These are phyloP conservation scores for Chaetogeoica ovagalla DNA, from an alignment of 2,888 invertebrate genomes.

Conservation along the genomic window DNA sequence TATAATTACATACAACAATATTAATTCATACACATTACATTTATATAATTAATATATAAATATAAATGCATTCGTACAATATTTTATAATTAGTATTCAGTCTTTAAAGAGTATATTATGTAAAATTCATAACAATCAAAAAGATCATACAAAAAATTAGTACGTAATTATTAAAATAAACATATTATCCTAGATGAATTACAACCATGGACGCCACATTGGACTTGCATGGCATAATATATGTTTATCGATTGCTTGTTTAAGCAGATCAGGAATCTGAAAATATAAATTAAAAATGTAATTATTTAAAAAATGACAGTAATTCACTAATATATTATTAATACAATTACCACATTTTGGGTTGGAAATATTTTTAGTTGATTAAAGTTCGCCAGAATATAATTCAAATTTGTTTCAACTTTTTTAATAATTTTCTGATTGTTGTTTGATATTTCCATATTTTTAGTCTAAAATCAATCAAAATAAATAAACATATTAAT, in stretches of 20 bases:
- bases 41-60: too few species aligned
- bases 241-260: not conserved
- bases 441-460: not conserved
- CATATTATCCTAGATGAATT: not conserved
- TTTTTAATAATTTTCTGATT: not conserved
- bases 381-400: not conserved
- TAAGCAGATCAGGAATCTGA: slow-evolving; percentile 21
- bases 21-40: not conserved
- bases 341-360: slow-evolving; percentile 3
- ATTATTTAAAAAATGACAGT: not conserved
- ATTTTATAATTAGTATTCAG: not conserved
- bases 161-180: not conserved
- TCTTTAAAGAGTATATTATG: not conserved
- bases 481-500: not conserved
- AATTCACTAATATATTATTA: not conserved
- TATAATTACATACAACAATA: not conserved
- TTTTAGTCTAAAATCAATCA: not conserved
- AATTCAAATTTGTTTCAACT: slow-evolving; percentile 3
- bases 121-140: not conserved
- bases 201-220: slow-evolving; percentile 40
- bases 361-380: not conserved
- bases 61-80: not conserved
- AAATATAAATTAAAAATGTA: slow-evolving; percentile 15
- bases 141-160: not conserved
- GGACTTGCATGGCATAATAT: not conserved